Percentiles rank a stretch among this genome's conserved stretches.
phyloP scores from a whole-genome alignment of 2,797 vertebrate species.

The Lagodon rhomboides region DNA sequence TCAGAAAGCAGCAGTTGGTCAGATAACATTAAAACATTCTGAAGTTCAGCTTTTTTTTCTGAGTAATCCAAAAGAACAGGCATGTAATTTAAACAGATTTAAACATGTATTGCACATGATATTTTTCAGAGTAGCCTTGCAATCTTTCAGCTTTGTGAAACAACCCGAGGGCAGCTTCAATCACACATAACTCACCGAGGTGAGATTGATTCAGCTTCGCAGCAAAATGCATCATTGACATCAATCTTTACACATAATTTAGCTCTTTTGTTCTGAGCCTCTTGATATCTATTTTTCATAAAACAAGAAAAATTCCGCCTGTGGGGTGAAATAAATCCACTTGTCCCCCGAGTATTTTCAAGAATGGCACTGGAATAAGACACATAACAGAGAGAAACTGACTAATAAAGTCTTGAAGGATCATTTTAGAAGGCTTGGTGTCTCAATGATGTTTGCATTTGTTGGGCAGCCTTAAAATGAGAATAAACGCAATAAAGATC shows the following conservation, averaged over 20 bases:
- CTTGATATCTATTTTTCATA: neutral
- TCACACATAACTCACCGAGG: conserved; percentile 4
- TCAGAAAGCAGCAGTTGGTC: neutral
- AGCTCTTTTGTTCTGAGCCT: neutral
- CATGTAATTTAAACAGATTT: neutral
- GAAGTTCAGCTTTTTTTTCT: neutral
- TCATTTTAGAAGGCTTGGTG: neutral
- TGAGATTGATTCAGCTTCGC: conserved; percentile 17
- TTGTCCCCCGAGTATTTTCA: neutral
- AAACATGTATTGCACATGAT: neutral
- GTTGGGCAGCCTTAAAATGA: neutral
- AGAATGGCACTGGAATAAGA: neutral
- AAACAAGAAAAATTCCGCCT: neutral
- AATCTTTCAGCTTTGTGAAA: neutral
- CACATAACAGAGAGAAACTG: neutral
- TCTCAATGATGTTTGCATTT: neutral
- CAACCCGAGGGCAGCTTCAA: neutral
- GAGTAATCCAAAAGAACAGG: neutral
- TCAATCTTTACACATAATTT: conserved; percentile 3
- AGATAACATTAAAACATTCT: neutral
- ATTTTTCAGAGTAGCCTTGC: neutral
- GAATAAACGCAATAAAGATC: too few relatives aligned
- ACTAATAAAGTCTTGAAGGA: neutral
- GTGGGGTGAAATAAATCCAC: neutral
- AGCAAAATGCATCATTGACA: conserved; percentile 2